phyloP scores from a whole-genome alignment of 2,113 vertebrate genomes.

The Otolemur garnettii region DNA sequence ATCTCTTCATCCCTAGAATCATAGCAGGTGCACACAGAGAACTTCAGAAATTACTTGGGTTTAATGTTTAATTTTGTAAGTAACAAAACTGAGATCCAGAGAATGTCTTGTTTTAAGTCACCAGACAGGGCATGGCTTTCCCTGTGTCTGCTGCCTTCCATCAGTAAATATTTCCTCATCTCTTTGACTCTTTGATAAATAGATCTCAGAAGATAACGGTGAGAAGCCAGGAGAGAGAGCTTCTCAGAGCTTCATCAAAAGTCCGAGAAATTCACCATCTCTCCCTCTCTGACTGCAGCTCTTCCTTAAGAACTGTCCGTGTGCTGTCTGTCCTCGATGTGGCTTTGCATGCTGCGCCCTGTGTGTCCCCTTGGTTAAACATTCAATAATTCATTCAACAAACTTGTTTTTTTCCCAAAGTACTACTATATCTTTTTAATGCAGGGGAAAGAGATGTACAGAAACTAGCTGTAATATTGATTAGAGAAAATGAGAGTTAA shows the following conservation, averaged over 20 bases:
- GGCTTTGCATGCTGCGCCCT: background rate
- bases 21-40: background rate
- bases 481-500: conserved; percentile 6
- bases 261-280: background rate
- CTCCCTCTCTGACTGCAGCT: background rate
- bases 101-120: background rate
- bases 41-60: background rate
- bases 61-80: conserved; percentile 43
- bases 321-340: background rate
- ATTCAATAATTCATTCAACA: background rate
- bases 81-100: background rate
- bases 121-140: background rate
- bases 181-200: background rate
- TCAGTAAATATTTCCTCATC: background rate
- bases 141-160: background rate
- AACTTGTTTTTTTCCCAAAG: background rate
- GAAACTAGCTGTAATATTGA: background rate
- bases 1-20: conserved; percentile 17
- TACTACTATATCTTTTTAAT: background rate
- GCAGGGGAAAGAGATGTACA: background rate
- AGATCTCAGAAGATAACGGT: background rate
- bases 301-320: background rate
- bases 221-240: background rate
- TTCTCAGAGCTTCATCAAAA: background rate
- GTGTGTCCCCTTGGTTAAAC: background rate